phyloP scores from a whole-genome alignment of 2,113 vertebrate species.

The Zosterops japonicus region DNA sequence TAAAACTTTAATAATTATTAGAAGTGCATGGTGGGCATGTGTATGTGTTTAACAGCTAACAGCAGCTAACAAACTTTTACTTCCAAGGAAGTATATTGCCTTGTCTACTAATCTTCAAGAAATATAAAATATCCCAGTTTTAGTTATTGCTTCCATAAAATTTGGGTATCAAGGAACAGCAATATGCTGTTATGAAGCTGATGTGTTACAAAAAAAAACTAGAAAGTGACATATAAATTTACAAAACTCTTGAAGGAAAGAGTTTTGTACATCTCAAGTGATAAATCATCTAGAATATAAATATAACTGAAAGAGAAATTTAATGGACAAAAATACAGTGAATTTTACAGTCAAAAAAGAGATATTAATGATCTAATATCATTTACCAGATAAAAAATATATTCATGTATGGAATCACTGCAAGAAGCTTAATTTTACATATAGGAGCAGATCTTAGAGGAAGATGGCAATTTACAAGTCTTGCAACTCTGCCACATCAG shows the following conservation, averaged over 20 bases:
- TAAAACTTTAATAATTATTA: not conserved
- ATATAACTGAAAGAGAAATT: constrained; percentile 3
- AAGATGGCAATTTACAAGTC: not conserved
- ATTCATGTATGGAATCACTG: not conserved
- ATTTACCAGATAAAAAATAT: not conserved
- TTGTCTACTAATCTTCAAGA: not conserved
- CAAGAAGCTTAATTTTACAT: not conserved
- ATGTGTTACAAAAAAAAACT: not conserved
- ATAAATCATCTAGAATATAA: constrained; percentile 20
- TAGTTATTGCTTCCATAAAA: constrained; percentile 22
- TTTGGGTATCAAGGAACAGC: not conserved
- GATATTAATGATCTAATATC: not conserved
- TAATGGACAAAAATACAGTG: not conserved
- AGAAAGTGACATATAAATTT: not conserved
- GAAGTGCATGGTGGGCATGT: fast-evolving
- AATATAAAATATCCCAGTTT: not conserved
- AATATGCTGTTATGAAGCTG: not conserved
- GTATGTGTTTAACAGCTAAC: not conserved
- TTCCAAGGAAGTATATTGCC: not conserved
- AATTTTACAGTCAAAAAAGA: not conserved
- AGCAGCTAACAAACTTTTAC: not conserved
- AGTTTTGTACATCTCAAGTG: not conserved
- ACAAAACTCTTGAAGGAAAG: constrained; percentile 2
- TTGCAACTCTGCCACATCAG: not conserved
- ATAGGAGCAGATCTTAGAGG: not conserved